Conservation (phyloP, 2,888 invertebrate genomes). For the Allacma fusca region DNA sequence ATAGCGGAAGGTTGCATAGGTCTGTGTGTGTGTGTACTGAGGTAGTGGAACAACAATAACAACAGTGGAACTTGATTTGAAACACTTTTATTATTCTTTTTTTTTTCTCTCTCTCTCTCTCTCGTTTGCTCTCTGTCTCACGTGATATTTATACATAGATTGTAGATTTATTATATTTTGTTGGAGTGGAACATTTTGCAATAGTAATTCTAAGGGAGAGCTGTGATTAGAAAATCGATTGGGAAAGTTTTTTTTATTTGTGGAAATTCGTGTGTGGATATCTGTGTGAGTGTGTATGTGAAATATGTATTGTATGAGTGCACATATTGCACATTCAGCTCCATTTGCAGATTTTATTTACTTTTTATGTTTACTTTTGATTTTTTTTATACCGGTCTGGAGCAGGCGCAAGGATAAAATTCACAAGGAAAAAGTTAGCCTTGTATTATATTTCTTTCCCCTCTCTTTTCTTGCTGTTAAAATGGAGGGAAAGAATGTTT, state of each 20-base stretch:
- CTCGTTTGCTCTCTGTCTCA: neutral
- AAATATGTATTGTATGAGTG: no score
- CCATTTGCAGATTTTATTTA: slow-evolving; percentile 3
- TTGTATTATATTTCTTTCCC: neutral
- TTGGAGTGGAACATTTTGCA: neutral
- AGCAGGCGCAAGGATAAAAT: neutral
- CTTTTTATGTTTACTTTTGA: slow-evolving; percentile 20
- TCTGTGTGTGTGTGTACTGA: no score
- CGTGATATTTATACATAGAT: neutral
- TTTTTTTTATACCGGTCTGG: neutral
- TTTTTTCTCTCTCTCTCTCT: neutral
- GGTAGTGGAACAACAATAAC: neutral
- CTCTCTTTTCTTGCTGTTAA: neutral
- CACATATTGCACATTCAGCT: slow-evolving; percentile 2
- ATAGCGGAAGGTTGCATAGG: no score
- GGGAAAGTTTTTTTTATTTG: neutral
- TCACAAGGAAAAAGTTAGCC: neutral
- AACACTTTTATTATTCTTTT: neutral
- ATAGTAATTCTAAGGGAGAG: neutral
- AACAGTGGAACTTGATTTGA: neutral
- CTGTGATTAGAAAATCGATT: slow-evolving; percentile 7
- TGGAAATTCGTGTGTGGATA: no score
- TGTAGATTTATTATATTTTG: neutral
- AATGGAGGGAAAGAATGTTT: neutral
- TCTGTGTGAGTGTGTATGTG: no score